phyloP scores from a whole-genome alignment of 2,888 invertebrate species.

The Drosophila maculinotata region DNA sequence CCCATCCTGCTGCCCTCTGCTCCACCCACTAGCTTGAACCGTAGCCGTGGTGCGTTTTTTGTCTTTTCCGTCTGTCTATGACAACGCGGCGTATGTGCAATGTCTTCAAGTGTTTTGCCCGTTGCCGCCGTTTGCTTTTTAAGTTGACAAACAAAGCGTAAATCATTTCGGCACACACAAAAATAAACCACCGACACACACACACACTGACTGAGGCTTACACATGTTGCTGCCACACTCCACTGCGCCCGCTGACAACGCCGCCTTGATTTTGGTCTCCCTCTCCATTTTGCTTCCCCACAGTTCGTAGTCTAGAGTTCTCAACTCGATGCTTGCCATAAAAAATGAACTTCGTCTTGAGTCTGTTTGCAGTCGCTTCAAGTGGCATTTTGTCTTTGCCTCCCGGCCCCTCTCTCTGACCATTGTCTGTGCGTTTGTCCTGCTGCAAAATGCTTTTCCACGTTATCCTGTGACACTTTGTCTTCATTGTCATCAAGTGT shows the following conservation, averaged over 20 bases:
- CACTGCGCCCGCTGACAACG: conserved; percentile 44
- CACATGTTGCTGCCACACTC: conserved; percentile 70
- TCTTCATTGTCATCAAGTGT: conserved; percentile 54
- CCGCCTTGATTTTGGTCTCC: conserved; percentile 16
- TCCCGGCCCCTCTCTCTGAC: neutral
- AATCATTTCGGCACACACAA: conserved; percentile 77
- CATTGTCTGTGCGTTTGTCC: conserved; percentile 2
- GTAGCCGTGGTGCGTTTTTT: conserved; percentile 42
- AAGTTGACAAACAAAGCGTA: conserved; percentile 81
- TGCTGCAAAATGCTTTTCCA: conserved; percentile 37
- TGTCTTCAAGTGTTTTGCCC: conserved; percentile 55
- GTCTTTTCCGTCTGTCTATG: conserved; percentile 53
- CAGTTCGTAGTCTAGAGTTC: conserved; percentile 3
- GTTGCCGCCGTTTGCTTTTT: conserved; percentile 72
- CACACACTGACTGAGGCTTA: conserved; percentile 50
- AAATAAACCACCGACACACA: conserved; percentile 58
- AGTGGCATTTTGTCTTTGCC: conserved; percentile 44
- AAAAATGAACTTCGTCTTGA: conserved; percentile 62
- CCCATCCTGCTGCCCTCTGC: too few relatives aligned
- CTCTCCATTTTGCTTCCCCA: conserved; percentile 5
- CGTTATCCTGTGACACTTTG: conserved; percentile 47
- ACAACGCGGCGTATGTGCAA: conserved; percentile 74
- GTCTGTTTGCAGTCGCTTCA: conserved; percentile 51
- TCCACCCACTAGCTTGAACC: neutral
- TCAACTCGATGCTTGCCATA: conserved; percentile 34